Base-by-base conservation (phyloP, 2,888 invertebrate genomes). In the Phalera bucephala region DNA sequence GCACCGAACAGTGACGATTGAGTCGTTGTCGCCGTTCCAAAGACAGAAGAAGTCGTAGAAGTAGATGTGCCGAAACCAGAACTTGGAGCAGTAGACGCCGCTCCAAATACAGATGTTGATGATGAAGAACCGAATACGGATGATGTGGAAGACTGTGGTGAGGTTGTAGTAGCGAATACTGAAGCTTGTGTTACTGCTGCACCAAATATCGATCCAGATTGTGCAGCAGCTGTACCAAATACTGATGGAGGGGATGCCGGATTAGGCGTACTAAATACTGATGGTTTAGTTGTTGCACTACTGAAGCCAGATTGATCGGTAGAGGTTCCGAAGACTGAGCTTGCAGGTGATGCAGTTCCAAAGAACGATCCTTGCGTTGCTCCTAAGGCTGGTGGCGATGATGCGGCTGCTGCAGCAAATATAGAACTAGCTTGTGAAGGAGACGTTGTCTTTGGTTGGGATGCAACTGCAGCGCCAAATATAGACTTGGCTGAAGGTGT, bases 71-170 rank as follows among this genome's bases (percentile, higher is more conserved):
- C 45, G n/a, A 52, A 48, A 6, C 34, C 52, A 11, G 57, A 42
- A 1, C 42, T 43, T 36, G 42, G 40, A 19, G 56, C 65, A 0
- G 68, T 50, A n/a, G 60, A 33, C 1, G 67, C 35, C 0, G 64
- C 43, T 6, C 67, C 66, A 37, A 79, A 76, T 14, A 70, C 59
- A 7, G 76, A 60, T 17, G 71, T 45, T 2, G 69, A 55, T 10
- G 63, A 22, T 29, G 58, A 39, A 27, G 58, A 22, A 21, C 63
- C 67, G 31, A 71, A 68, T 1, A 62, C 55, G 11, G 69, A 44
- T 19, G 56, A 40, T 28, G 54, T 62, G 2, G 64, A 36, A 2
- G 50, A 26, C 6, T 45, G 40, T 1, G 51, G 40, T 12, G 48
- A 23, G 3, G 44, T 46, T 13, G 67, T 48, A 6, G 63, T 32